Base-by-base conservation (phyloP, 2,113 vertebrate genomes). In the Bubo bubo region DNA sequence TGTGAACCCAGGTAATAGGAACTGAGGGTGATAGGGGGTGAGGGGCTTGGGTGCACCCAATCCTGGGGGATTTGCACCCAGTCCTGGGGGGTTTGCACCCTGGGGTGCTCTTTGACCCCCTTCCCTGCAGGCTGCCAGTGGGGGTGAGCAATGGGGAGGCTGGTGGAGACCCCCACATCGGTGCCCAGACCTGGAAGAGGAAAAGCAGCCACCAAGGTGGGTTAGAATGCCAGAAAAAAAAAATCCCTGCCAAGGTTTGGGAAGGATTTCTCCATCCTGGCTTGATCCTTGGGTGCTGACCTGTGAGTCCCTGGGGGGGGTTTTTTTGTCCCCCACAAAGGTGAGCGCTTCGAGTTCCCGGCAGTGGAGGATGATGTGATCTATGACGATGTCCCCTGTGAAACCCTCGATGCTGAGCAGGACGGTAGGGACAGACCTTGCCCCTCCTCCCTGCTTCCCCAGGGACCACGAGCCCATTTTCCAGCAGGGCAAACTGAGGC, bases 371-470 rank as follows among this genome's bases (percentile, higher is more conserved):
- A 98, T 2, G 99, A 99, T 73, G 99, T 99, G 96, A 99, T 99
- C 97, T 99, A 99, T 16, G 99, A 99, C 41, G 99, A 99, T 6
- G 99, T 99, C n/a, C 98, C 99, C 10, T 97, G 97, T 5, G 99
- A 99, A 89, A 97, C 96, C 39, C 97, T 95, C 20, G 73, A 98
- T 37, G 96, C 97, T 4, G 96, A 98, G 16, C 98, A 97, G 45
- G 96, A 98, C 28, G 99, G 99, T 99, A 94, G 24, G 98, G 59
- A 35, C 22, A 59, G 22, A 19, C 37, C 49, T 35, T 19, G 7
- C 43, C 28, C 5, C 10, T 47, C 2, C 2, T 7, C n/a, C 24
- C 4, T 5, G 10, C 1, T 58, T 68, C 47, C n/a, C 19, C 10
- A 6, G 28, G 73, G 15, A 11, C n/a, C 21, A 3, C 0, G 4